These are phyloP conservation scores for Nasonia oneida DNA, from an alignment of 2,888 invertebrate genomes.

Conservation along the genomic window DNA sequence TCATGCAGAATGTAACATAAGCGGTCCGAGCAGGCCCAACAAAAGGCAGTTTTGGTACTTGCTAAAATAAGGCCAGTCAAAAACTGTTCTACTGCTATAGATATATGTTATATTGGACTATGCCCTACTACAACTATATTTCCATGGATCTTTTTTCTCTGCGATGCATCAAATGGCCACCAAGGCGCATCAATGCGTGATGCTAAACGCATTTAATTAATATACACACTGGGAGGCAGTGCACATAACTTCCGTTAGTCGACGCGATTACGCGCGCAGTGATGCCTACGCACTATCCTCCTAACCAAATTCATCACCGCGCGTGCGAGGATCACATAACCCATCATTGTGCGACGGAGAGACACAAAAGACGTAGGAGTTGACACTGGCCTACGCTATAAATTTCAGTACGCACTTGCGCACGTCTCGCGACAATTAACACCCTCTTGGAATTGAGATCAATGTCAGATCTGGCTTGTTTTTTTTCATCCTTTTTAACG, in stretches of 20 bases:
- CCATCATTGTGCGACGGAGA: background rate
- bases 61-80: too few species aligned
- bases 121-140: too few species aligned
- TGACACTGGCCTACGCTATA: slow-evolving; percentile 11
- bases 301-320: slow-evolving; percentile 6
- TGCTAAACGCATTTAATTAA: background rate
- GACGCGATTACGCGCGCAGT: background rate
- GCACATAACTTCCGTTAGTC: slow-evolving; percentile 4
- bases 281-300: slow-evolving; percentile 6
- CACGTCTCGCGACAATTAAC: slow-evolving; percentile 6
- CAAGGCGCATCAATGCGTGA: background rate
- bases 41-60: too few species aligned
- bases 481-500: background rate
- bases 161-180: too few species aligned
- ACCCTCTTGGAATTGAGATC: background rate
- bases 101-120: too few species aligned
- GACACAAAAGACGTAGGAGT: slow-evolving; percentile 3
- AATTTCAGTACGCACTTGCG: background rate
- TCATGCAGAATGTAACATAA: too few species aligned
- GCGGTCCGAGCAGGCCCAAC: too few species aligned
- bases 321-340: background rate
- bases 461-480: background rate
- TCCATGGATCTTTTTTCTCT: too few species aligned
- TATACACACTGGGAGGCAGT: background rate
- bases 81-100: too few species aligned